phyloP scores from a whole-genome alignment of 2,113 vertebrate genomes.

The Hassar affinis region DNA sequence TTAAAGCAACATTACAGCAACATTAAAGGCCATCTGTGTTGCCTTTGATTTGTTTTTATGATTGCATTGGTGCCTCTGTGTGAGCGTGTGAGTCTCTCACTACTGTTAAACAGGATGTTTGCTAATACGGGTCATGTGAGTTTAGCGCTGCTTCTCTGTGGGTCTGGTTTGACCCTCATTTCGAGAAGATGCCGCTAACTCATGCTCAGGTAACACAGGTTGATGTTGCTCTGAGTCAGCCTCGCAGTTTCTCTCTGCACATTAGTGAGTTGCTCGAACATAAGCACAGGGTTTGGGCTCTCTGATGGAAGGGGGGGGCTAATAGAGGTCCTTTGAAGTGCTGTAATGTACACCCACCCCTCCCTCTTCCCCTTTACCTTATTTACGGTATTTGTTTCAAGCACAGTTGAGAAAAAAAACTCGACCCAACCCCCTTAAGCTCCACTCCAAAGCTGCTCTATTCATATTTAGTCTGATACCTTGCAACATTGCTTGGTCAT shows the following conservation, averaged over 20 bases:
- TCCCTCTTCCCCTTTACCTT: slow-evolving; percentile 56
- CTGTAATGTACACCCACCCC: slow-evolving; percentile 55
- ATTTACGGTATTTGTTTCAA: slow-evolving; percentile 57
- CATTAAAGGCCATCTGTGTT: slow-evolving; percentile 29
- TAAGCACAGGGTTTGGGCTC: slow-evolving; percentile 51
- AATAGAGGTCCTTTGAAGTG: slow-evolving; percentile 51
- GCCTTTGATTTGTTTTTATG: slow-evolving; percentile 52
- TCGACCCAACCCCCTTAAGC: neutral
- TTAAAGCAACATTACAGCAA: slow-evolving; percentile 20
- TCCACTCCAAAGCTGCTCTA: neutral
- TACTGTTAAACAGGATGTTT: slow-evolving; percentile 49
- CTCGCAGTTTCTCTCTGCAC: slow-evolving; percentile 28
- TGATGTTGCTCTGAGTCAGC: slow-evolving; percentile 47
- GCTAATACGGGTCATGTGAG: slow-evolving; percentile 47
- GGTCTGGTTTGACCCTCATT: slow-evolving; percentile 43
- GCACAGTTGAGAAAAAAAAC: slow-evolving; percentile 53
- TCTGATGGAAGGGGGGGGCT: slow-evolving; percentile 42
- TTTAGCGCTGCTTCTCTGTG: slow-evolving; percentile 40
- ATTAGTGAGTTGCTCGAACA: slow-evolving; percentile 56
- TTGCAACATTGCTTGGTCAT: neutral
- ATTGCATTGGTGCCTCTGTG: slow-evolving; percentile 43
- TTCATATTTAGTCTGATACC: slow-evolving; percentile 37
- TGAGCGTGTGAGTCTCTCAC: slow-evolving; percentile 41
- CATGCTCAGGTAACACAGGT: slow-evolving; percentile 46
- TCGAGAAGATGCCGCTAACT: slow-evolving; percentile 38